These are phyloP conservation scores for Leptocoma aspasia DNA, from an alignment of 2,113 vertebrate genomes.

Conservation along the genomic window DNA sequence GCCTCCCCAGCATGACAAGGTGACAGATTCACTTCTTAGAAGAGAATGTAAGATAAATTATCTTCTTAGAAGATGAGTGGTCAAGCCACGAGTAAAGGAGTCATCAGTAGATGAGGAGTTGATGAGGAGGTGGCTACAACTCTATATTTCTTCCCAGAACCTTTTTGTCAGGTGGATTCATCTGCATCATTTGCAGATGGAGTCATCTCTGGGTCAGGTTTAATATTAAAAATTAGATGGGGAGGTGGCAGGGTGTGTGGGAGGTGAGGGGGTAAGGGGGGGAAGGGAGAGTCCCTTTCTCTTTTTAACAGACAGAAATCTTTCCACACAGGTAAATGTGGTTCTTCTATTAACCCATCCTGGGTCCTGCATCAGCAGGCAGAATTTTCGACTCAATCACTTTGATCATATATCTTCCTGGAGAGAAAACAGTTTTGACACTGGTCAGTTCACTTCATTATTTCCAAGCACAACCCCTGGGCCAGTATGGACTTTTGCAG, in stretches of 20 bases:
- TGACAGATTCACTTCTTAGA: background rate
- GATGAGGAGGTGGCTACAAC: background rate
- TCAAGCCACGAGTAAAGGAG: background rate
- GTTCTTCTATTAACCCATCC: background rate
- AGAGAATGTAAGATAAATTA: background rate
- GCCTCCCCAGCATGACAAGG: background rate
- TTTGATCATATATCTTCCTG: background rate
- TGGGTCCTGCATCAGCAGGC: background rate
- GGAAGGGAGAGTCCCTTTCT: background rate
- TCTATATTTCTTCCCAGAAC: background rate
- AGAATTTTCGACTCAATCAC: background rate
- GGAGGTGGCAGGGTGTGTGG: rapidly evolving
- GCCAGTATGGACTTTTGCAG: background rate
- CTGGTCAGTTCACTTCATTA: background rate
- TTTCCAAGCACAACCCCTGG: background rate
- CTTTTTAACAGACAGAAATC: background rate
- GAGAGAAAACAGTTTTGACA: background rate
- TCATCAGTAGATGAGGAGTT: background rate
- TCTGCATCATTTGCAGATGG: too few relatives aligned
- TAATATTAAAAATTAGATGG: background rate
- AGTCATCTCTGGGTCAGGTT: background rate
- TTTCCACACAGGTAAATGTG: background rate
- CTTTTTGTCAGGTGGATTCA: background rate
- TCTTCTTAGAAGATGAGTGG: background rate
- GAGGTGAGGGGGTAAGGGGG: too few relatives aligned